Conservation (phyloP, 1,140 invertebrate genomes). For the Tetragonula clypearis region DNA sequence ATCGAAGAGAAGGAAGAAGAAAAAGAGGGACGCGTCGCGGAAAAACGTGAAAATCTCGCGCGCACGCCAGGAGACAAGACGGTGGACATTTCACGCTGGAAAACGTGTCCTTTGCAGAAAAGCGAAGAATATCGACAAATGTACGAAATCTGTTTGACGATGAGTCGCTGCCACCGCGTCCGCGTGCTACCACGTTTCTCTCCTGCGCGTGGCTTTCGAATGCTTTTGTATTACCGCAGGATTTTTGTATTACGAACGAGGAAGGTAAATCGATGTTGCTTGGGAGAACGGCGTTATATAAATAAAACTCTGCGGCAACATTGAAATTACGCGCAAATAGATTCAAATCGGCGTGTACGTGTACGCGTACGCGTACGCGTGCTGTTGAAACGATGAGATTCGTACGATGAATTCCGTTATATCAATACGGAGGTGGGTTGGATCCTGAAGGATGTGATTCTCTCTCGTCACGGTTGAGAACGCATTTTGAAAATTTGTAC, state of each 20-base stretch:
- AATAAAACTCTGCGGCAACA: not conserved
- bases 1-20: not conserved
- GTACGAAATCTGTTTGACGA: not conserved
- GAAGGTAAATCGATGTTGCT: not conserved
- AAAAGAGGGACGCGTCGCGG: conserved; percentile 23
- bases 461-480: not conserved
- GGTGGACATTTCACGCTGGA: conserved; percentile 20
- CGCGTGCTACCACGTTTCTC: not conserved
- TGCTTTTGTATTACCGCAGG: not conserved
- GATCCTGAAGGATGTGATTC: too few species aligned
- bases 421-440: too few species aligned
- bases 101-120: not conserved
- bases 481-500: conserved; percentile 1
- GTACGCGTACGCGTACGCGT: not conserved
- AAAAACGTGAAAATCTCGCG: conserved; percentile 32
- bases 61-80: not conserved
- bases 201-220: not conserved
- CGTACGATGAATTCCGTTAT: not conserved
- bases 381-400: not conserved
- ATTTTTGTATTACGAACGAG: too few species aligned
- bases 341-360: too few species aligned
- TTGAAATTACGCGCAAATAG: not conserved
- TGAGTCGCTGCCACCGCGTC: too few species aligned
- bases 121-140: not conserved
- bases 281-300: not conserved